Percentiles rank a stretch among this genome's conserved stretches.
Conservation (phyloP, 2,797 vertebrate species). For the Benthosema pterotum region DNA sequence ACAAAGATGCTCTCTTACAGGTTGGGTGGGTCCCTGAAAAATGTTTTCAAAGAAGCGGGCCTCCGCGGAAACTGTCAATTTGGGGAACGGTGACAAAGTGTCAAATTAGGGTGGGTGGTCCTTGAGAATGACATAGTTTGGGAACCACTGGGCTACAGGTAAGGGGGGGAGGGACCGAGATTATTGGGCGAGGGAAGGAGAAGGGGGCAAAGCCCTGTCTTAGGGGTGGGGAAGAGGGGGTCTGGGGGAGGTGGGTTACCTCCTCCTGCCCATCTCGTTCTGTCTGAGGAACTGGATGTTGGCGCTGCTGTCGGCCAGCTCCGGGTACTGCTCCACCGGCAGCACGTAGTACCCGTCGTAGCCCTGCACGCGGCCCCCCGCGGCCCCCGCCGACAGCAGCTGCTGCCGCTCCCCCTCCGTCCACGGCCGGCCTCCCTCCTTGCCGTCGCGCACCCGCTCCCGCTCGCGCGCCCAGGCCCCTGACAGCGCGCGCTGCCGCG, state of each 20-base stretch:
- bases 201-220: no score
- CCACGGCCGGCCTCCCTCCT: conserved; percentile 95
- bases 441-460: conserved; percentile 91
- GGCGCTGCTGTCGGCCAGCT: conserved; percentile 99
- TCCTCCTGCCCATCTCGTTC: conserved; percentile 99
- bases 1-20: no score
- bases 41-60: no score
- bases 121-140: no score
- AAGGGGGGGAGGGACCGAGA: conserved; percentile 52
- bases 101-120: no score
- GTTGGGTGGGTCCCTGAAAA: no score
- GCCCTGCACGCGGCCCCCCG: conserved; percentile 94
- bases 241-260: conserved; percentile 89
- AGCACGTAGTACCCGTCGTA: conserved; percentile 98
- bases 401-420: conserved; percentile 98
- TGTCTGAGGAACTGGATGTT: conserved; percentile 99
- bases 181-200: no score
- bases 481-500: conserved; percentile 91
- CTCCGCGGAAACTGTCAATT: no score
- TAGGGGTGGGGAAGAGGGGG: no score
- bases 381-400: conserved; percentile 86
- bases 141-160: no score
- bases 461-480: conserved; percentile 95
- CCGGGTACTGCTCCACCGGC: conserved; percentile 97
- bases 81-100: no score